These are phyloP conservation scores for Heliocidaris erythrogramma DNA, from an alignment of 35 echinoderm and acorn worm genomes.

Conservation along the genomic window DNA sequence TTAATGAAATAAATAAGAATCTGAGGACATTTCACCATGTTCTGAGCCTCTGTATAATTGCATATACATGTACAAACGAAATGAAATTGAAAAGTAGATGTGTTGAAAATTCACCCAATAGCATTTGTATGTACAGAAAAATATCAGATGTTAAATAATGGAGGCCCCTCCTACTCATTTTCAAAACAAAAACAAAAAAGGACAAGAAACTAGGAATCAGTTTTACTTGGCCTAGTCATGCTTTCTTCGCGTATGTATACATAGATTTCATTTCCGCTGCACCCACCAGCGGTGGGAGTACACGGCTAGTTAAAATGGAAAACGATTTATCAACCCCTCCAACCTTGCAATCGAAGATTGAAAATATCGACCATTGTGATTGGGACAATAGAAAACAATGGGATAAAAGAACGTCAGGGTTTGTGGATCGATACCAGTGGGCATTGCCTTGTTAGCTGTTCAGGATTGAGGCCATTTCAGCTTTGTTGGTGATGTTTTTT, in stretches of 20 bases:
- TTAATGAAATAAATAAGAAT: too few relatives aligned
- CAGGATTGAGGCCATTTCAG: background rate
- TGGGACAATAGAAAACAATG: background rate
- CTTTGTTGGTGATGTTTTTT: background rate
- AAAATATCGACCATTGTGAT: background rate
- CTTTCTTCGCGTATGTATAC: background rate
- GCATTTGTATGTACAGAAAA: too few relatives aligned
- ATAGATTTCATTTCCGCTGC: background rate
- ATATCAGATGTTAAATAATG: too few relatives aligned
- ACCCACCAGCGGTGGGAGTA: background rate
- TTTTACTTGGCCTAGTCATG: too few relatives aligned
- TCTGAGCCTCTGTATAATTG: too few relatives aligned
- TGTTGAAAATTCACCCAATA: too few relatives aligned
- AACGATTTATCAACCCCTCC: background rate
- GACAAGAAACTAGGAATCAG: background rate
- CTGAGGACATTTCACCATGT: too few relatives aligned
- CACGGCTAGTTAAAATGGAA: background rate
- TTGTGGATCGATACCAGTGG: background rate
- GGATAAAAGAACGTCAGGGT: constrained; percentile 12
- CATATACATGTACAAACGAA: too few relatives aligned
- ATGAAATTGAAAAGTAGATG: too few relatives aligned
- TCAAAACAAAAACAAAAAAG: background rate
- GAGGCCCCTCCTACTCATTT: background rate
- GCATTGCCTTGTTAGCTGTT: background rate
- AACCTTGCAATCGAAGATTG: background rate